Evolutionary conservation across 2,888 invertebrate species (phyloP).

Genomic region (Chaetoderma sp.): DNA sequence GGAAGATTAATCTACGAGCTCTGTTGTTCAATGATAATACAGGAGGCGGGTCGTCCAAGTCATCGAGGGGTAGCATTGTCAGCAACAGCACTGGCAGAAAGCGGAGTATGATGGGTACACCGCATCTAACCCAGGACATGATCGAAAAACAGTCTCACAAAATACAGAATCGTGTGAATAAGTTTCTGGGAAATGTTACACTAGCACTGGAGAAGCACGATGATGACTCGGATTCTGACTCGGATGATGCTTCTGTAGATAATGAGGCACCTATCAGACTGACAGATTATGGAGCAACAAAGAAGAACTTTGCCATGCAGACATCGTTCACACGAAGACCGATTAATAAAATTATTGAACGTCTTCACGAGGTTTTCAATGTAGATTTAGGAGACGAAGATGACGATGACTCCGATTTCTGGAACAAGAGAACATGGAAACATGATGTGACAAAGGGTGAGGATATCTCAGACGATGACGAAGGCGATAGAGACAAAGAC

Average conservation of each 20-base stretch:
- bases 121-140: slow-evolving; percentile 26
- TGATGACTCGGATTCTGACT: not conserved
- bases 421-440: too few species aligned
- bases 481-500: too few species aligned
- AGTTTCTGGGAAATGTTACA: slow-evolving; percentile 21
- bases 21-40: slow-evolving; percentile 39
- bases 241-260: not conserved
- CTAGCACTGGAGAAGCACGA: not conserved
- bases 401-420: too few species aligned
- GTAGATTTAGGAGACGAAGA: too few species aligned
- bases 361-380: too few species aligned
- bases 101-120: not conserved
- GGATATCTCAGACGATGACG: too few species aligned
- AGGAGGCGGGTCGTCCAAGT: slow-evolving; percentile 4
- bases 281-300: not conserved
- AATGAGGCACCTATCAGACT: not conserved
- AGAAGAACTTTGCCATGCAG: not conserved
- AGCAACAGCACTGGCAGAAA: not conserved
- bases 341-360: too few species aligned
- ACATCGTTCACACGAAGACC: not conserved
- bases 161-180: slow-evolving; percentile 22
- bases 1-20: slow-evolving; percentile 48
- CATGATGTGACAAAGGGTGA: too few species aligned
- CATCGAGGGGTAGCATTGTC: not conserved
- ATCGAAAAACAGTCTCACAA: slow-evolving; percentile 15